Evolutionary conservation across 2,888 invertebrate species (phyloP).

Genomic region (Zaprionus obscuricornis): DNA sequence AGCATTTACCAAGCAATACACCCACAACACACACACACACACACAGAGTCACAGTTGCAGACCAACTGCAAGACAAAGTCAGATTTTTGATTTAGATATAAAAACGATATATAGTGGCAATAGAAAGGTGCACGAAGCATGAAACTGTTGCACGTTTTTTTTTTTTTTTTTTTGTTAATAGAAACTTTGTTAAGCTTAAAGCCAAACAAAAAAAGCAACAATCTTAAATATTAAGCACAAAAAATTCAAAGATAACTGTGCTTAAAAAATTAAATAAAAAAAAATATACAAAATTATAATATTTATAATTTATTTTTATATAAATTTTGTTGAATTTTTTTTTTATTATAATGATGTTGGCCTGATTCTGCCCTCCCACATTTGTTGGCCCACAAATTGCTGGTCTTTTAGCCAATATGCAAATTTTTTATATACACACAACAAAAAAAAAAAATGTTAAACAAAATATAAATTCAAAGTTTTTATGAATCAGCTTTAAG

Average conservation of each 20-base stretch:
- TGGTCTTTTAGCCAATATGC: conserved; percentile 31
- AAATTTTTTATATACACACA: conserved; percentile 32
- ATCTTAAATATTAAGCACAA: too few species aligned
- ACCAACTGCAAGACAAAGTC: neutral
- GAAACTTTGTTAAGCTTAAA: too few species aligned
- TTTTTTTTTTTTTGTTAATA: too few species aligned
- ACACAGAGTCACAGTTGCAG: conserved; percentile 6
- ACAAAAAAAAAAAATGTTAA: conserved; percentile 31
- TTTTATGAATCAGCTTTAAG: conserved; percentile 69
- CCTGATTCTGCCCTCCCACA: too few species aligned
- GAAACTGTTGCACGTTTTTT: too few species aligned
- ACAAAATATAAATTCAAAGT: conserved; percentile 58
- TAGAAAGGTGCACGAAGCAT: too few species aligned
- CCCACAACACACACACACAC: conserved; percentile 33
- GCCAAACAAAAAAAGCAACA: too few species aligned
- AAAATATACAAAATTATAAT: too few species aligned
- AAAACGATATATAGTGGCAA: too few species aligned
- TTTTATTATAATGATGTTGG: too few species aligned
- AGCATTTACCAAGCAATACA: conserved; percentile 31
- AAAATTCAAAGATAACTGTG: neutral
- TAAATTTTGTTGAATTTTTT: conserved; percentile 13
- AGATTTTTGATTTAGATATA: too few species aligned
- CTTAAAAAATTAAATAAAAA: too few species aligned
- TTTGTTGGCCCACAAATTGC: conserved; percentile 18
- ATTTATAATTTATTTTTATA: neutral